phyloP scores from a whole-genome alignment of 2,113 vertebrate species.

The Leucopternis melanops region DNA sequence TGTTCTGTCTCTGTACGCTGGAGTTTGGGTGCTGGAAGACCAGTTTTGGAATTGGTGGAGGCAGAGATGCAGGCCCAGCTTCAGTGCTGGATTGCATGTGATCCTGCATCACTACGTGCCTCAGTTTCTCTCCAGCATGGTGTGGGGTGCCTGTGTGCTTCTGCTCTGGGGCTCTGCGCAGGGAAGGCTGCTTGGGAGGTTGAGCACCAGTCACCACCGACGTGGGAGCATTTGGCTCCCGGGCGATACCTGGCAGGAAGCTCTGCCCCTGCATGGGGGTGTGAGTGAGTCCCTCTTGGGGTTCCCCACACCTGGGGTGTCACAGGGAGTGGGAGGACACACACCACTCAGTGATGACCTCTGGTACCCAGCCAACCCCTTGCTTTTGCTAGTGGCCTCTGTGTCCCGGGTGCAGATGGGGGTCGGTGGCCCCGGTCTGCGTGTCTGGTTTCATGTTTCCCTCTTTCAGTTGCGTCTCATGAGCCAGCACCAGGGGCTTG shows the following conservation, averaged over 20 bases:
- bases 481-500: neutral
- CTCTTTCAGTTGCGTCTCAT: accelerated
- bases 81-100: neutral
- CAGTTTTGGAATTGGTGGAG: neutral
- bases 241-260: neutral
- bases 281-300: neutral
- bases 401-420: neutral
- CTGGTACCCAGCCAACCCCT: neutral
- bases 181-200: neutral
- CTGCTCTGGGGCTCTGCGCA: accelerated
- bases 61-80: neutral
- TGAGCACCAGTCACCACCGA: accelerated
- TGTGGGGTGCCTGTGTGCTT: neutral
- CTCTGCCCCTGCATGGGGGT: neutral
- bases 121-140: neutral
- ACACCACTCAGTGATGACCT: accelerated
- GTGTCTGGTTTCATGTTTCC: neutral
- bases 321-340: neutral
- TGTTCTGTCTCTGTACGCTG: neutral
- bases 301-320: neutral
- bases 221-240: accelerated
- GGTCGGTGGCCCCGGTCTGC: neutral
- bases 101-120: accelerated
- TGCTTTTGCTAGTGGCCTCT: neutral
- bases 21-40: neutral